Evolutionary conservation across 2,113 vertebrate species (phyloP), one percentile per base, ranked within the genome.

Genomic region (Atherinomorus stipes): DNA sequence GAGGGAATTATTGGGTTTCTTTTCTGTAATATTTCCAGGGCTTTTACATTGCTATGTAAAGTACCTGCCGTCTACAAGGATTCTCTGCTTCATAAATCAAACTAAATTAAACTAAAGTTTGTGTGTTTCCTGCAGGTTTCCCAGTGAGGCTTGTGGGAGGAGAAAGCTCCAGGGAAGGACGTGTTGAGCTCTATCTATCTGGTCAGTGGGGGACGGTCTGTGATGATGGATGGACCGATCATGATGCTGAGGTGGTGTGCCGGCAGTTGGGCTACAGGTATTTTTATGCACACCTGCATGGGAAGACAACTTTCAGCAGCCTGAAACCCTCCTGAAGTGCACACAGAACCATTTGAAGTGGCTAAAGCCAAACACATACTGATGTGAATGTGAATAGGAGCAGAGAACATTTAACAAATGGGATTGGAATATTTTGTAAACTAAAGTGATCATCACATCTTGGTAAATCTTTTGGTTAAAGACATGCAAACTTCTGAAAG

Each of bases 171-270:
- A 96, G 94, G 73, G 98, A 99, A 91, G 98, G 98, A 64, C 94
- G 98, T 50, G 98, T 99, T 76, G 98, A 99, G 88, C 94, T 99
- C 81, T 95, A 95, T 85, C 89, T 99, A 90, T 92, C 91, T 6
- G 95, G 96, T 77, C 96, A 95, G 25, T 99, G 98, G 98, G 98
- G 98, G 47, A 99, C 98, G 0, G 93, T 99, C 82, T 99, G 98
- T 84, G 97, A 99, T 74, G 98, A 99, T 11, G 97, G 98, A 76
- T 99, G 98, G 98, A 97, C 94, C 26, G 97, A 99, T 88, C 93
- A 90, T 40, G 95, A 98, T 3, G 97, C 98, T 18, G 93, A 95
- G 81, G 97, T 99, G 87, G 94, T 98, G 75, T 99, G 98, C 77
- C 94, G 95, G 60, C 97, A 99, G 93, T 93, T 99, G 79, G 97